phyloP scores from a whole-genome alignment of 2,888 invertebrate genomes.

The Mythimna loreyi region DNA sequence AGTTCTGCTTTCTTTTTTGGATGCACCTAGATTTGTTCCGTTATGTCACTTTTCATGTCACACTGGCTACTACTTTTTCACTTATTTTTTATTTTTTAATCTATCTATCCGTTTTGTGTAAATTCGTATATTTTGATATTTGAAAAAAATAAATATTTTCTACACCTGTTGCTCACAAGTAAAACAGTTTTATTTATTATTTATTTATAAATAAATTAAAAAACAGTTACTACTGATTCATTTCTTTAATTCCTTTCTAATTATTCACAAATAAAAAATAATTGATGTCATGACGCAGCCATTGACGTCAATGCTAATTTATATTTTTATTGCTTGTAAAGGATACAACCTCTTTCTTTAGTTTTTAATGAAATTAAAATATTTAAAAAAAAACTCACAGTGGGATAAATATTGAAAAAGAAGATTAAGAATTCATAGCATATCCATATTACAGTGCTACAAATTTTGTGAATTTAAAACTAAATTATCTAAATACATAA shows the following conservation, averaged over 20 bases:
- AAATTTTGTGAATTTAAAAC: too few relatives aligned
- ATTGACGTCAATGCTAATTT: constrained; percentile 41
- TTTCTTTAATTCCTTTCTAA: constrained; percentile 16
- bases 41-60: constrained; percentile 2
- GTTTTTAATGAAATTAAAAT: neutral
- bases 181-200: too few relatives aligned
- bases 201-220: too few relatives aligned
- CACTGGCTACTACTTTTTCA: neutral
- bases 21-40: constrained; percentile 22
- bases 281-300: constrained; percentile 26
- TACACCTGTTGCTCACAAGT: neutral
- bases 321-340: neutral
- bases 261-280: neutral
- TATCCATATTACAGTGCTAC: too few relatives aligned
- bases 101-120: too few relatives aligned
- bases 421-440: too few relatives aligned
- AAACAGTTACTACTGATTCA: neutral
- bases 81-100: neutral
- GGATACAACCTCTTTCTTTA: neutral
- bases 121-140: too few relatives aligned
- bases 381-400: neutral
- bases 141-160: neutral
- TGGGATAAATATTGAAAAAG: too few relatives aligned
- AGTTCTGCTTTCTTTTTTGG: constrained; percentile 42
- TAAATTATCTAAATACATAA: neutral